phyloP scores from a whole-genome alignment of 2,888 invertebrate species.

The Pterobdella sp. region DNA sequence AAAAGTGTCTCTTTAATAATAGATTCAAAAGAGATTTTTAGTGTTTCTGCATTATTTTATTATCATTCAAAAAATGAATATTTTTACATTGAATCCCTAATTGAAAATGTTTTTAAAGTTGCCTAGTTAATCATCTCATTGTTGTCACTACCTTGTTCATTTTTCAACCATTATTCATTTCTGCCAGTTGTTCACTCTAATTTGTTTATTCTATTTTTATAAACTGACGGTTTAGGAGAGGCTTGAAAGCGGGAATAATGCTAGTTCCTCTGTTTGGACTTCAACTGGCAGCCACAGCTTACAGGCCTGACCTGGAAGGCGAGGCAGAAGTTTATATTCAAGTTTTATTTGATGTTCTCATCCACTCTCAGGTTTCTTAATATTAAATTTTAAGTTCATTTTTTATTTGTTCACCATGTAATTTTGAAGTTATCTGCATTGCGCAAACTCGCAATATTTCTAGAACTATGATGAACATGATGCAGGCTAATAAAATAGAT shows the following conservation, averaged over 20 bases:
- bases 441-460: not conserved
- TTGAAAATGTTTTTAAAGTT: too few species aligned
- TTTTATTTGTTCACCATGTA: not conserved
- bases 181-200: too few species aligned
- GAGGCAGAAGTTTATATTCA: slow-evolving; percentile 42
- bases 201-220: too few species aligned
- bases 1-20: too few species aligned
- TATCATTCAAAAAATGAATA: too few species aligned
- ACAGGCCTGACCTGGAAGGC: slow-evolving; percentile 41
- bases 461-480: not conserved
- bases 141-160: too few species aligned
- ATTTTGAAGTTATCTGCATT: not conserved
- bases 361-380: slow-evolving; percentile 44
- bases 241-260: slow-evolving; percentile 48
- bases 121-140: too few species aligned
- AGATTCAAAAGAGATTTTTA: too few species aligned
- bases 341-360: slow-evolving; percentile 42
- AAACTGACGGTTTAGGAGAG: slow-evolving; percentile 41
- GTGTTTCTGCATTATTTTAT: too few species aligned
- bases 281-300: slow-evolving; percentile 46
- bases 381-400: not conserved
- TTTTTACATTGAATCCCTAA: too few species aligned
- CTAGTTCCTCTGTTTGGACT: slow-evolving; percentile 48
- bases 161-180: too few species aligned
- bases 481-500: not conserved